Evolutionary conservation across 2,888 invertebrate genomes (phyloP).

Genomic region (Ichneumon xanthorius): DNA sequence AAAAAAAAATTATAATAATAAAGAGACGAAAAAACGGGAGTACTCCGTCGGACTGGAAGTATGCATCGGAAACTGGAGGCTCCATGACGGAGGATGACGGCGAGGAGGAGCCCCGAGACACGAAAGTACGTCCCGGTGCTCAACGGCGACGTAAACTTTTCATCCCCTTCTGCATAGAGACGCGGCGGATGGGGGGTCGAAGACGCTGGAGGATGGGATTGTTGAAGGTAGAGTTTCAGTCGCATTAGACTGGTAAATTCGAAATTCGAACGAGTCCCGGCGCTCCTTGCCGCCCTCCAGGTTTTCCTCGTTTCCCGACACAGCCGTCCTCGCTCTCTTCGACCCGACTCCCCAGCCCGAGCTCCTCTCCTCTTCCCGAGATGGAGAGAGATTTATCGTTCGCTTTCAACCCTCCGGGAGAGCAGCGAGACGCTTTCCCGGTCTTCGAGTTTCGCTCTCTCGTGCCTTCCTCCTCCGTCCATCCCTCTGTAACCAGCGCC

Average conservation of each 20-base stretch:
- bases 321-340: conserved; percentile 35
- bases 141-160: conserved; percentile 60
- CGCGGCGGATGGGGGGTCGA: conserved; percentile 45
- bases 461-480: conserved; percentile 5
- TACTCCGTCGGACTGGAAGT: neutral
- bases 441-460: conserved; percentile 25
- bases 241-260: conserved; percentile 79
- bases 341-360: conserved; percentile 35
- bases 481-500: conserved; percentile 23
- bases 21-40: neutral
- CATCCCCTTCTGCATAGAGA: conserved; percentile 51
- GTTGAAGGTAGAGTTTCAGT: conserved; percentile 73
- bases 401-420: conserved; percentile 37
- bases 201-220: conserved; percentile 58
- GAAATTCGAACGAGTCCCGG: conserved; percentile 69
- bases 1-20: conserved; percentile 1
- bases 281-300: conserved; percentile 58
- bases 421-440: conserved; percentile 18
- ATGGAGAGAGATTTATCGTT: conserved; percentile 46
- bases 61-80: neutral
- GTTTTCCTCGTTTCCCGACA: conserved; percentile 48
- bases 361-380: conserved; percentile 53
- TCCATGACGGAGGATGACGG: neutral
- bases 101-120: conserved; percentile 9
- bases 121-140: conserved; percentile 45